phyloP scores from a whole-genome alignment of 2,888 invertebrate species.

The Isoperla grammatica region DNA sequence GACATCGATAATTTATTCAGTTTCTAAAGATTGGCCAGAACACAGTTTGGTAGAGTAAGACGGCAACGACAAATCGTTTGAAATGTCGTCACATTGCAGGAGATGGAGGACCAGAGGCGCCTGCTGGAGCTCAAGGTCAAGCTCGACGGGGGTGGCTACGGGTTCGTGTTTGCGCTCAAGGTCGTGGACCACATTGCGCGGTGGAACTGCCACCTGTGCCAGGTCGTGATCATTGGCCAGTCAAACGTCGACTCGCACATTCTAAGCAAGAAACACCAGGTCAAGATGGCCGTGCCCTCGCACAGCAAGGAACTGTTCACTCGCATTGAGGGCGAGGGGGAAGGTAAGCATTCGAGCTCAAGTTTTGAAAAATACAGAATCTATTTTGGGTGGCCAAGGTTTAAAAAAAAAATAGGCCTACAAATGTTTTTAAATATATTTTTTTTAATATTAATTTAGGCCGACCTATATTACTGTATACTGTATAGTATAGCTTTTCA shows the following conservation, averaged over 20 bases:
- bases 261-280: constrained; percentile 42
- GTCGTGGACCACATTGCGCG: constrained; percentile 26
- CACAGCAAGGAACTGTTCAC: constrained; percentile 38
- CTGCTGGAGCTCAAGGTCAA: constrained; percentile 33
- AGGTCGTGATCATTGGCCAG: constrained; percentile 38
- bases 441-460: too few species aligned
- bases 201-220: constrained; percentile 50
- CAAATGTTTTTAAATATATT: too few species aligned
- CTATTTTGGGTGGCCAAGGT: too few species aligned
- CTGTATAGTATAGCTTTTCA: too few species aligned
- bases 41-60: too few species aligned
- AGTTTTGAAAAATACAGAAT: too few species aligned
- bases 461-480: too few species aligned
- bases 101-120: constrained; percentile 4
- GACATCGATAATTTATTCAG: too few species aligned
- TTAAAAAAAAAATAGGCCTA: too few species aligned
- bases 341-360: too few species aligned
- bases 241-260: constrained; percentile 27
- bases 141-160: constrained; percentile 45
- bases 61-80: too few species aligned
- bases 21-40: too few species aligned
- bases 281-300: constrained; percentile 43
- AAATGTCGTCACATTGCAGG: not conserved
- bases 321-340: constrained; percentile 23
- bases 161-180: constrained; percentile 46